phyloP scores from a whole-genome alignment of 1,140 invertebrate species.

The Drosophila kikkawai region DNA sequence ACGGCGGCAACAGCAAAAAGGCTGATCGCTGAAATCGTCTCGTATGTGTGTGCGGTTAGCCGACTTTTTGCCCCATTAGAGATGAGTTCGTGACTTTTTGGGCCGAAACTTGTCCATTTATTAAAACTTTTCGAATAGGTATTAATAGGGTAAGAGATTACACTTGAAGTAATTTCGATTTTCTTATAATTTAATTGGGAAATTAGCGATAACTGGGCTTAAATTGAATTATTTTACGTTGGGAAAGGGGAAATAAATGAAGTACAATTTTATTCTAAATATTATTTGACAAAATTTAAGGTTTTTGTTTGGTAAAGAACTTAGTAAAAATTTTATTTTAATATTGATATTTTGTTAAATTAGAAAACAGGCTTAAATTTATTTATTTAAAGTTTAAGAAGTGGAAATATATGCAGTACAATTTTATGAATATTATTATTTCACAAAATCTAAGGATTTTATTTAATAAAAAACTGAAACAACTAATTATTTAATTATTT shows the following conservation, averaged over 20 bases:
- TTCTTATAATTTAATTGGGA: not conserved
- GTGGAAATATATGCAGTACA: too few relatives aligned
- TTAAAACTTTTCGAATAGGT: conserved; percentile 17
- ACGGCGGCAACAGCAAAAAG: conserved; percentile 55
- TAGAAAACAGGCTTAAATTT: too few relatives aligned
- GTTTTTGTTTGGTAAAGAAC: not conserved
- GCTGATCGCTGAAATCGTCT: conserved; percentile 47
- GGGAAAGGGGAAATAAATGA: not conserved
- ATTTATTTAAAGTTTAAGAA: too few relatives aligned
- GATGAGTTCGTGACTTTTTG: conserved; percentile 18
- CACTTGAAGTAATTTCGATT: not conserved
- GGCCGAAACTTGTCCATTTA: conserved; percentile 19
- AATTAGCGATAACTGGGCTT: not conserved
- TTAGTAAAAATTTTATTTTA: not conserved
- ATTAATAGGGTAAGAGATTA: conserved; percentile 8
- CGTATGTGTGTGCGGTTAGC: conserved; percentile 8
- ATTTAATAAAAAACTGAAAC: too few relatives aligned
- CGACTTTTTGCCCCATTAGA: conserved; percentile 21
- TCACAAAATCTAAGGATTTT: too few relatives aligned
- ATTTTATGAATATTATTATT: too few relatives aligned
- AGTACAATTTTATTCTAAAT: not conserved
- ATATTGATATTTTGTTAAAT: not conserved
- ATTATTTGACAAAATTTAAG: too few relatives aligned
- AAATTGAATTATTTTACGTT: not conserved
- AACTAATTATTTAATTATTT: too few relatives aligned